Percentiles rank a stretch among this genome's conserved stretches.
Conservation (phyloP, 1,140 invertebrate genomes). For the Sweltsa coloradensis region DNA sequence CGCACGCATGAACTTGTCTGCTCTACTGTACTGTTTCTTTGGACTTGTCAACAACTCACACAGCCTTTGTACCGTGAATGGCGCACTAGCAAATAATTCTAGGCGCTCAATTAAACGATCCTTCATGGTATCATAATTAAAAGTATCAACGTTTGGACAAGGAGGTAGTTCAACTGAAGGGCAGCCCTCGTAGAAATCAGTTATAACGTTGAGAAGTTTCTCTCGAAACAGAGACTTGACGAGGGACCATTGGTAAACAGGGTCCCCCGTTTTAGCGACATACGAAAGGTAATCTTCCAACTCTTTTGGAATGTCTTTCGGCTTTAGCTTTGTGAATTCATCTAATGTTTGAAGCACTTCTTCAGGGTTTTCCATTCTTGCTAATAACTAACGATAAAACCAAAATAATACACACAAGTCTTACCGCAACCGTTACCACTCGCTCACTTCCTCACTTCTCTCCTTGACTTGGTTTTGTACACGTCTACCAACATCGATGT, state of each 20-base stretch:
- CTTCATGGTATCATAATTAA: slow-evolving; percentile 83
- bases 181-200: slow-evolving; percentile 70
- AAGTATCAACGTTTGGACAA: slow-evolving; percentile 81
- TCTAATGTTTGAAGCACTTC: slow-evolving; percentile 68
- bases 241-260: slow-evolving; percentile 81
- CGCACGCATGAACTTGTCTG: slow-evolving; percentile 93
- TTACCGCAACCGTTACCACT: too few species aligned
- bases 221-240: slow-evolving; percentile 78
- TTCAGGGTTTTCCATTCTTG: slow-evolving; percentile 69
- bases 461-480: too few species aligned
- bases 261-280: slow-evolving; percentile 89
- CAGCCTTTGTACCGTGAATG: slow-evolving; percentile 91
- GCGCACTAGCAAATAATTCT: slow-evolving; percentile 75
- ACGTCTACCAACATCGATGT: too few species aligned
- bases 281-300: slow-evolving; percentile 82
- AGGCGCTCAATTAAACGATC: slow-evolving; percentile 69
- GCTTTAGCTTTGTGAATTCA: slow-evolving; percentile 72
- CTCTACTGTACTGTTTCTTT: slow-evolving; percentile 85
- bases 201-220: slow-evolving; percentile 75
- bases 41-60: slow-evolving; percentile 86
- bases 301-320: slow-evolving; percentile 71
- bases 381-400: neutral
- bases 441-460: too few species aligned
- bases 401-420: too few species aligned
- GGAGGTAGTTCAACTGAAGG: slow-evolving; percentile 60